A percentile compares a stretch with the other conserved stretches of the same genome.
These are phyloP conservation scores for Cyprinella venusta DNA, from an alignment of 2,797 vertebrate genomes.

Conservation along the genomic window DNA sequence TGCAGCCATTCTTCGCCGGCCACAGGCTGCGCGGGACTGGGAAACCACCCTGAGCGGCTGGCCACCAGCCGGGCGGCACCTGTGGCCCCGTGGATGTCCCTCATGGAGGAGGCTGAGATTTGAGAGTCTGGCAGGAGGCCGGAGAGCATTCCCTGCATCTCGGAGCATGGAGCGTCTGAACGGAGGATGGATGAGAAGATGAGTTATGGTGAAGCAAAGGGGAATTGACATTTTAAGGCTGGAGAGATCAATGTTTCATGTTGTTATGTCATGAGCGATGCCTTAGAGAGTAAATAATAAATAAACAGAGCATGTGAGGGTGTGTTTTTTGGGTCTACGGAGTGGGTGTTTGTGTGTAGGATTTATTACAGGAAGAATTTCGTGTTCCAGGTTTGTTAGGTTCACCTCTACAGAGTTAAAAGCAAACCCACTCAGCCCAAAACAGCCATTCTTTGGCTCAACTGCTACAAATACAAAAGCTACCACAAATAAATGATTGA, in stretches of 20 bases:
- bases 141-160: constrained; percentile 94
- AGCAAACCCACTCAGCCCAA: constrained; percentile 40
- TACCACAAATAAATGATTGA: constrained; percentile 76
- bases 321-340: constrained; percentile 45
- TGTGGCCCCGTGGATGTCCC: constrained; percentile 93
- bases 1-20: constrained; percentile 96
- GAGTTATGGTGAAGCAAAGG: constrained; percentile 40
- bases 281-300: constrained; percentile 74
- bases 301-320: constrained; percentile 61
- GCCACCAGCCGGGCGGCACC: constrained; percentile 92
- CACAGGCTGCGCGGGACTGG: constrained; percentile 85
- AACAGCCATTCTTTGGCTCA: constrained; percentile 41
- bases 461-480: constrained; percentile 60
- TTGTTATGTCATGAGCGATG: constrained; percentile 65
- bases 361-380: constrained; percentile 60
- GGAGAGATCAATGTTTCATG: constrained; percentile 77
- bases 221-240: constrained; percentile 61
- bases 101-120: constrained; percentile 92
- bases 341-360: constrained; percentile 60
- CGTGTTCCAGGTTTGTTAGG: constrained; percentile 55
- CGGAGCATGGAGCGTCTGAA: constrained; percentile 92
- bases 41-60: constrained; percentile 96
- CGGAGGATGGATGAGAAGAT: constrained; percentile 23
- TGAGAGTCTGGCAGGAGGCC: constrained; percentile 92
- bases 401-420: constrained; percentile 50